Evolutionary conservation across 1,140 invertebrate species (phyloP).

Genomic region (Listronotus oregonensis): DNA sequence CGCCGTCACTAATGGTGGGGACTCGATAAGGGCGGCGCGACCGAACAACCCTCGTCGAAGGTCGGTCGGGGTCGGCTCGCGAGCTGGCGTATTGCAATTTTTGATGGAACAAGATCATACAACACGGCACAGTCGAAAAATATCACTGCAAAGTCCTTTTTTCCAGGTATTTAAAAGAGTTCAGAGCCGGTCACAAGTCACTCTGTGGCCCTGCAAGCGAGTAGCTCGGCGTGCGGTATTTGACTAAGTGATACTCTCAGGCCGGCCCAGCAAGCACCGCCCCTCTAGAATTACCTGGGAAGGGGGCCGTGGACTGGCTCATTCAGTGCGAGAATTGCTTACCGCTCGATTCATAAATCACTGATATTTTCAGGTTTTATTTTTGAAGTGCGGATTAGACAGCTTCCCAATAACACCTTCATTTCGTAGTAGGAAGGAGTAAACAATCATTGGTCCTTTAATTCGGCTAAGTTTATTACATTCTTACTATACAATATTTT

Average conservation of each 20-base stretch:
- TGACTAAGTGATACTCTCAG: conserved; percentile 53
- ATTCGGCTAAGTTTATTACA: no score
- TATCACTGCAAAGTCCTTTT: conserved; percentile 19
- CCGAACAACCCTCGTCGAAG: conserved; percentile 50
- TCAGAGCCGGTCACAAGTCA: conserved; percentile 21
- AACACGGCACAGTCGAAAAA: conserved; percentile 23
- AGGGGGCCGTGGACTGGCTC: conserved; percentile 43
- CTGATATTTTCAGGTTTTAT: conserved; percentile 42
- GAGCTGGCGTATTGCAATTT: conserved; percentile 43
- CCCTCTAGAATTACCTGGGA: conserved; percentile 52
- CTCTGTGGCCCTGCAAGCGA: conserved; percentile 21
- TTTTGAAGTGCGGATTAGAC: conserved; percentile 17
- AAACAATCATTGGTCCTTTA: no score
- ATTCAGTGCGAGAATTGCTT: conserved; percentile 41
- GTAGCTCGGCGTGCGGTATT: conserved; percentile 47
- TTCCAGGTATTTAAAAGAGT: conserved; percentile 27
- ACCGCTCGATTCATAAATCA: conserved; percentile 52
- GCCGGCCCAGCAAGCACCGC: conserved; percentile 49
- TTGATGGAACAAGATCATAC: conserved; percentile 30
- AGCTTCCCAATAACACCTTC: conserved; percentile 11
- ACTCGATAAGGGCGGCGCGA: conserved; percentile 54
- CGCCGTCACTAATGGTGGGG: conserved; percentile 50
- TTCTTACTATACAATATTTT: no score
- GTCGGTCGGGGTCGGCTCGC: conserved; percentile 46
- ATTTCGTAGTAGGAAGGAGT: neutral